These are phyloP conservation scores for Lycaena phlaeas DNA, from an alignment of 2,888 invertebrate genomes.

Conservation along the genomic window DNA sequence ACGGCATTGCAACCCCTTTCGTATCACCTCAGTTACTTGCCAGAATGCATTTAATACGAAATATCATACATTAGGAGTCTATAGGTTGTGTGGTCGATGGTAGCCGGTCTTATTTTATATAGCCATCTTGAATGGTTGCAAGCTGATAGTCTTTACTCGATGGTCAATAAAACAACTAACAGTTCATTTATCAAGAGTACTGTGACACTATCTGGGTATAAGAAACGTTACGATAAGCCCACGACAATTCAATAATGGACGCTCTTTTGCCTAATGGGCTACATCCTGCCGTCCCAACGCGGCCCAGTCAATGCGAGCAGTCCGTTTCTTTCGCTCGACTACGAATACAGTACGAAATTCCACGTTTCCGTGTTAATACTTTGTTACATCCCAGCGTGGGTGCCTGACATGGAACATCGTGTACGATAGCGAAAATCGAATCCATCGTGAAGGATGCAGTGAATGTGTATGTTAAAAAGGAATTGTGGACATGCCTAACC, in stretches of 20 bases:
- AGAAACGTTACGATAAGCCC: slow-evolving; percentile 60
- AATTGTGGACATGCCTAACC: slow-evolving; percentile 62
- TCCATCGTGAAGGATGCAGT: slow-evolving; percentile 48
- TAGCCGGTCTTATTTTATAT: too few relatives aligned
- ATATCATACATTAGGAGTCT: too few relatives aligned
- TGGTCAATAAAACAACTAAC: too few relatives aligned
- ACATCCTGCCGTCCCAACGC: slow-evolving; percentile 60
- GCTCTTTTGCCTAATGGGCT: slow-evolving; percentile 62
- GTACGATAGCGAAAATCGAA: slow-evolving; percentile 37
- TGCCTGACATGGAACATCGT: slow-evolving; percentile 32
- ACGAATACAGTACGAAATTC: slow-evolving; percentile 18
- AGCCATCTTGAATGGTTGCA: too few relatives aligned
- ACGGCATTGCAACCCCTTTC: too few relatives aligned
- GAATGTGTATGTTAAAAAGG: slow-evolving; percentile 33
- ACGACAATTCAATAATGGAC: slow-evolving; percentile 70
- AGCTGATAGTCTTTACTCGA: too few relatives aligned
- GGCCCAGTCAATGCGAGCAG: slow-evolving; percentile 64
- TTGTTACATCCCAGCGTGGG: slow-evolving; percentile 48
- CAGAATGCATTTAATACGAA: too few relatives aligned
- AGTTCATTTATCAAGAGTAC: slow-evolving; percentile 25
- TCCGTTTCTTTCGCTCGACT: slow-evolving; percentile 41
- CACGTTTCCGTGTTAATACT: slow-evolving; percentile 24
- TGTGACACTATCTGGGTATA: slow-evolving; percentile 33
- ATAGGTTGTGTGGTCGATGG: too few relatives aligned
- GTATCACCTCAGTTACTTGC: too few relatives aligned